Evolutionary conservation across 2,797 vertebrate genomes (phyloP), one percentile per base, ranked within the genome.

Genomic region (Spheniscus humboldti): DNA sequence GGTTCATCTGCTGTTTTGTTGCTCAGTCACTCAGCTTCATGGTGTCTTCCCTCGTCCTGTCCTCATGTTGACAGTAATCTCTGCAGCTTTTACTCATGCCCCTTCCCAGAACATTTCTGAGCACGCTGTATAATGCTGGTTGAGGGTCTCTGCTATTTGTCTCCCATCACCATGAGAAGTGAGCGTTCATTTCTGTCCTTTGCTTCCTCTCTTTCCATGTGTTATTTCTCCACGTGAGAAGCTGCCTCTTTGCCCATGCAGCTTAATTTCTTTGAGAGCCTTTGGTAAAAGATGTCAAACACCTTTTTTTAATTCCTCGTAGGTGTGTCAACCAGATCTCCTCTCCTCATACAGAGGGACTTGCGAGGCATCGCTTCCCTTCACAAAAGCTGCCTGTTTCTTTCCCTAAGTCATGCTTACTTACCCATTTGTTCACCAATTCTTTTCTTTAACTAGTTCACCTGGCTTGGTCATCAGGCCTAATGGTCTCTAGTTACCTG

Each of bases 341-440:
- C 25, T 37, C 5, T 27, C 27, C 48, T 13, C 2, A 2, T 13
- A 53, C 31, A 27, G 45, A 64, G 18, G 39, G n/a, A 75, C 35
- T 50, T 13, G 11, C 0, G 2, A 88, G 57, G 45, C 79, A 69
- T 28, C 0, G 0, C 27, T 47, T 81, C 64, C 24, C 53, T 72
- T 86, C 69, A 28, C n/a, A 72, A 76, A 82, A 88, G 52, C 39
- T 66, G 33, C 17, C 67, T 25, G 20, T 60, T 63, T 86, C 37
- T 55, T 68, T 47, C 59, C 47, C 13, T 35, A 19, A 41, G 31
- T 57, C 55, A 81, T 6, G 13, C 3, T 86, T 62, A 39, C 28
- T 75, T 66, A 43, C 8, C 18, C 41, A 10, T 73, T 92, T 64
- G 45, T 77, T 55, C 23, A 37, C 18, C n/a, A 45, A 56, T 64